Evolutionary conservation across 1,140 invertebrate species (phyloP), one percentile per base, ranked within the genome.

Genomic region (Drosophila nikananu): DNA sequence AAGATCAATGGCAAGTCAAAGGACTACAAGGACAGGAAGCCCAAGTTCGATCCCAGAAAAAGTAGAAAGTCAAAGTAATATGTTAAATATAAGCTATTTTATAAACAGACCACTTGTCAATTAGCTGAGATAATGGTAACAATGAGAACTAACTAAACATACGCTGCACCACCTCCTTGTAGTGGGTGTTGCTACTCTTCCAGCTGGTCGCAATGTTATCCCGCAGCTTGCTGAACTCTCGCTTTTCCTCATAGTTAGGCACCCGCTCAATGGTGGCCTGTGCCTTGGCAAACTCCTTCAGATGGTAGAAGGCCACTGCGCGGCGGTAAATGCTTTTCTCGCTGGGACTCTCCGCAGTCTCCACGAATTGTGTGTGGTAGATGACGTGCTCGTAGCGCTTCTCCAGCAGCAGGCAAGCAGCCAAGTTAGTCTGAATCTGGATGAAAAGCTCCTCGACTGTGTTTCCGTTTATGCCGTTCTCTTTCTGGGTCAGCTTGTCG

Each of bases 241-340:
- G 83, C 59, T 93, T 93, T 15, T 86, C 80, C 59, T 84, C 83
- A 58, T 82, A 92, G 37, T 92, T 80, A 3, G 81, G 76, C 2
- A 91, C 57, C 19, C 79, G 79, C 17, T 91, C 89, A 13, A 93
- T 83, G 7, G 67, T 80, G 27, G 75, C 32, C 46, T 77, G 83
- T 1, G 92, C 92, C 64, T 92, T 83, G 23, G 92, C 86, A n/a
- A 83, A 93, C 46, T 92, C 86, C 39, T 93, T 86, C 0, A 93
- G 30, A 41, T 90, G 54, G 46, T 80, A 93, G 54, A 72, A 92
- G 19, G 92, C 92, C 32, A 84, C 15, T 1, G 92, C 91, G 2
- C 92, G 86, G 7, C 92, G 73, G 60, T 92, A 93, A 37, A 93
- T 71, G 41, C 91, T 89, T 41, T 93, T 93, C 41, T 93, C 92